Evolutionary conservation across 2,888 invertebrate genomes (phyloP), one percentile per base, ranked within the genome.

Genomic region (Aphodius granarius): DNA sequence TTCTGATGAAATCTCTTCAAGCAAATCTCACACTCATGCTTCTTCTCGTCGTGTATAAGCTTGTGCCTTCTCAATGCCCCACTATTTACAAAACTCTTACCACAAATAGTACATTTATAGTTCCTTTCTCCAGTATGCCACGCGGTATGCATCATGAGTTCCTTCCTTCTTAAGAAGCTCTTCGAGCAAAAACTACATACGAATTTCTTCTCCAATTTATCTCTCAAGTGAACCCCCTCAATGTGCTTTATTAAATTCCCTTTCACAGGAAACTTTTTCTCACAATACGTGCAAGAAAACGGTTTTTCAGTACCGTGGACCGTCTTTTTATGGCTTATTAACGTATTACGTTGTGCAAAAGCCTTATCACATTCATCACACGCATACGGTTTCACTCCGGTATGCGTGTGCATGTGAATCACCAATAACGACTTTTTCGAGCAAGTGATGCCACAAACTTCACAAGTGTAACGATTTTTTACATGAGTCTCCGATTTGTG

Each of bases 1-100:
- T 68, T 68, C 20, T 68, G 68, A 68, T 68, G 68, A 20, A 68
- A 68, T 9, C 68, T 22, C 20, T 68, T 68, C n/a, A n/a, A 20
- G 21, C 68, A 68, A 19, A 68, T 19, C 20, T 68, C 20, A 13
- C 68, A 68, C 22, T 68, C 22, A 20, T 68, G 68, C 16, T 68
- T 18, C 20, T 68, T 68, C 68, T 68, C 68, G 6, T 22, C 68
- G 20, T 68, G 68, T 21, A 68, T 68, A 20, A 68, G 21, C 20
- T n/a, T 68, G 20, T 68, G 68, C 22, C 21, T 68, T 20, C 22
- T 68, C 20, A 68, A 20, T n/a, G 68, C 19, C 9, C 20, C n/a
- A 21, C 21, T 20, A 20, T 68, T 68, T 4, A 68, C 68, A 20
- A 68, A 68, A 2, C 68, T 20, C 20, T 68, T 68, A 20, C 68